Base-by-base conservation (phyloP, 64 coral and sea anemone genomes). In the Acropora tenuis region DNA sequence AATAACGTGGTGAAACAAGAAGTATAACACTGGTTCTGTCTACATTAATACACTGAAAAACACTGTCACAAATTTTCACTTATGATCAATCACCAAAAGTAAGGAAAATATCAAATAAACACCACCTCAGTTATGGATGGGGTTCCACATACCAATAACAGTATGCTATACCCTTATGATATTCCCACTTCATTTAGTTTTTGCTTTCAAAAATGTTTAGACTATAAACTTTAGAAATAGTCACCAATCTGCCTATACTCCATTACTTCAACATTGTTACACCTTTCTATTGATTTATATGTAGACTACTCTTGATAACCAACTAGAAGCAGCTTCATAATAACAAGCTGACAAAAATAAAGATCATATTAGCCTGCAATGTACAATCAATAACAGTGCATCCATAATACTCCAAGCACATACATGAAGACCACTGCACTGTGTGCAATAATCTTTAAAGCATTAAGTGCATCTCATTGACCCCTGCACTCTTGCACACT, bases 41-140 rank as follows among this genome's bases (percentile, higher is more conserved):
- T 42, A 85, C 49, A 49, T 3, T 58, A 85, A 71, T 85, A 3
- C 48, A 18, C n/a, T 71, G 46, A 49, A 71, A 85, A 61, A 44
- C 65, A 72, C 13, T 47, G 45, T 18, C 71, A 49, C 18, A 72
- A 48, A 85, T 84, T 69, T 15, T 48, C 43, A 17, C 20, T 68
- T 69, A 30, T 7, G 48, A 72, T 50, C 44, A 85, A 69, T 20
- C 52, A 55, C 10, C 17, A 20, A 72, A 69, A 85, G 63, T 65
- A 85, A 85, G 47, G 43, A 72, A 20, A 10, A 43, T 72, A 85
- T 71, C 61, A 71, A 71, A 71, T 49, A 71, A 5, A 55, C 52
- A 55, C 52, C 52, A 55, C 52, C 52, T 85, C 68, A 10, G 44
- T 18, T 85, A 12, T 71, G 13, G 43, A 85, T 6, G 44, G 66